These are phyloP conservation scores for Thaumetopoea pityocampa DNA, from an alignment of 1,140 invertebrate species.

Conservation along the genomic window DNA sequence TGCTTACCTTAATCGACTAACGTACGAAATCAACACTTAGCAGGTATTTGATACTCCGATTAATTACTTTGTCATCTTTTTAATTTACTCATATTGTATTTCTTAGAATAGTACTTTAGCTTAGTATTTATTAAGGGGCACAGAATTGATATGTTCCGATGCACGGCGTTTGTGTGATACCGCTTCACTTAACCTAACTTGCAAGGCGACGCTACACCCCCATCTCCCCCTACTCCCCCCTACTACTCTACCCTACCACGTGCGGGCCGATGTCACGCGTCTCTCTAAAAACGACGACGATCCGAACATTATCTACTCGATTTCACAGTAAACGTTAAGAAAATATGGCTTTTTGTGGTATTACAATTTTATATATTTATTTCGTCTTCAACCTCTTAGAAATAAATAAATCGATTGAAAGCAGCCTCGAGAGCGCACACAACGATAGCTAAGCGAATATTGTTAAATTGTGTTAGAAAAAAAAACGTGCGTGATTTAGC, in stretches of 20 bases:
- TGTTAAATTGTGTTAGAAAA: conserved; percentile 28
- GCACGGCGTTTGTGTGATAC: conserved; percentile 76
- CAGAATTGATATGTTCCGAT: conserved; percentile 78
- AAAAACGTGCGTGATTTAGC: conserved; percentile 49
- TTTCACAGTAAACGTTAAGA: conserved; percentile 51
- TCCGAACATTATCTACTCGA: conserved; percentile 50
- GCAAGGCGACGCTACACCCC: conserved; percentile 74
- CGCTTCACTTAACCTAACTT: conserved; percentile 74
- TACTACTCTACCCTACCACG: conserved; percentile 73
- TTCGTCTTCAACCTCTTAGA: conserved; percentile 15
- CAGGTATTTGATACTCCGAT: conserved; percentile 69
- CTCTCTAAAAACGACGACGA: conserved; percentile 30
- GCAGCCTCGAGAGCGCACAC: conserved; percentile 24
- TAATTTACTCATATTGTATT: conserved; percentile 72
- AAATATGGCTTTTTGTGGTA: conserved; percentile 31
- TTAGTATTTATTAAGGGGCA: conserved; percentile 76
- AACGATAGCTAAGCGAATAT: conserved; percentile 37
- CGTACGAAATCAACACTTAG: conserved; percentile 69
- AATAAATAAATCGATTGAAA: conserved; percentile 27
- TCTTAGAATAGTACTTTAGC: conserved; percentile 70
- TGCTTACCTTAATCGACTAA: conserved; percentile 38
- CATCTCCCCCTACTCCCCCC: no score
- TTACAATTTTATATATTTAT: conserved; percentile 14
- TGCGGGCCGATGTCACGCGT: conserved; percentile 71
- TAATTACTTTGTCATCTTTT: conserved; percentile 69